Evolutionary conservation across 2,888 invertebrate species (phyloP).

Genomic region (Tipula vernalis): DNA sequence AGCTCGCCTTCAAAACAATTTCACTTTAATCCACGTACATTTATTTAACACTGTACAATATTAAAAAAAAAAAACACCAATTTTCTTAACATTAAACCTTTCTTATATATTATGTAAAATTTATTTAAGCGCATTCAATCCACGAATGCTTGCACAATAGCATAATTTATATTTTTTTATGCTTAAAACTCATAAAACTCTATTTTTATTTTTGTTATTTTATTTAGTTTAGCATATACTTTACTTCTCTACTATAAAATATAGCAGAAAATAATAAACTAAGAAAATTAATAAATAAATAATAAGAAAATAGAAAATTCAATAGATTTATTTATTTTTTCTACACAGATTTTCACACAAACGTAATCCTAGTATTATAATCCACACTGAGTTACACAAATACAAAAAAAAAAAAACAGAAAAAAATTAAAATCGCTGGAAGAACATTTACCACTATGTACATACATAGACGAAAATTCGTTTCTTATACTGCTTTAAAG

Average conservation of each 20-base stretch:
- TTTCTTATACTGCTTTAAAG: not conserved
- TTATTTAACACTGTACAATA: not conserved
- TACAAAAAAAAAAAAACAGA: not conserved
- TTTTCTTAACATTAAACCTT: not conserved
- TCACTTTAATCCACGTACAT: not conserved
- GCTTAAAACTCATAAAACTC: not conserved
- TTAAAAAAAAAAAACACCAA: not conserved
- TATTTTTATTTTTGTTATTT: not conserved
- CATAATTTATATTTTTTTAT: not conserved
- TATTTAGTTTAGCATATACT: not conserved
- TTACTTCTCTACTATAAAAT: not conserved
- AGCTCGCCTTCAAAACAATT: not conserved
- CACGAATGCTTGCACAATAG: not conserved
- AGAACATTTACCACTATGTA: not conserved
- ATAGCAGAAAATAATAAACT: not conserved
- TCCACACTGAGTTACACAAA: not conserved
- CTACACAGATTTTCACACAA: not conserved
- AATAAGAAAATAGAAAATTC: not conserved
- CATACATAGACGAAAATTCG: not conserved
- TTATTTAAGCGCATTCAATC: not conserved
- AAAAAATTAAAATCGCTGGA: not conserved
- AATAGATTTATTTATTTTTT: not conserved
- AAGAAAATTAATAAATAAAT: not conserved
- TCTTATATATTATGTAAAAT: not conserved
- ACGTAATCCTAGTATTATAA: not conserved